Evolutionary conservation across 2,888 invertebrate genomes (phyloP).

Genomic region (Blastobasis adustella): DNA sequence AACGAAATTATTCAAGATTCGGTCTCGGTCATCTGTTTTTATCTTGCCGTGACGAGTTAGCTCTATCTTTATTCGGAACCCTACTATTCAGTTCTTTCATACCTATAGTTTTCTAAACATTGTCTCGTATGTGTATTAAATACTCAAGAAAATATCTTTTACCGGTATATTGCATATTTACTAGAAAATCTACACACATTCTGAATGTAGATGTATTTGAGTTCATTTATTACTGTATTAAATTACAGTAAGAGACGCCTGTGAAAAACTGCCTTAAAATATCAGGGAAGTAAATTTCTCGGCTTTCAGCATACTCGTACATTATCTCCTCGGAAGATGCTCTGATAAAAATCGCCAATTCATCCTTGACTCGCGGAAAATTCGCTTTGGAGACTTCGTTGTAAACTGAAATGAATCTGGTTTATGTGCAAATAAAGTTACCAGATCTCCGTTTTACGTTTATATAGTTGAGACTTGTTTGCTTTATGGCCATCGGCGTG

Average conservation of each 20-base stretch:
- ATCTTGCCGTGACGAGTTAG: constrained; percentile 5
- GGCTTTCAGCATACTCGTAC: constrained; percentile 14
- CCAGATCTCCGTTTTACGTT: constrained; percentile 3
- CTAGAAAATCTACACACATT: no score
- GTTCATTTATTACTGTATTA: no score
- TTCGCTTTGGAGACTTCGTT: constrained; percentile 3
- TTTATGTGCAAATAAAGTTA: constrained; percentile 8
- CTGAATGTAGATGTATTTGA: no score
- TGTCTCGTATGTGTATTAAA: no score
- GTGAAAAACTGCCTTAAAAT: no score
- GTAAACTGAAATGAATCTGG: constrained; percentile 7
- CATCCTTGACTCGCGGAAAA: constrained; percentile 13
- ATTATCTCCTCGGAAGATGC: constrained; percentile 27
- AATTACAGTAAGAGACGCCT: no score
- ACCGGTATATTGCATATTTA: no score
- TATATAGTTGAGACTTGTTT: not conserved
- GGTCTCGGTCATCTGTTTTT: constrained; percentile 23
- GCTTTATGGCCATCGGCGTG: not conserved
- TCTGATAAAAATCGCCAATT: constrained; percentile 28
- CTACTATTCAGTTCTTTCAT: no score
- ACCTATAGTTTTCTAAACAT: no score
- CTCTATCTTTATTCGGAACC: not conserved
- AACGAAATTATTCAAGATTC: constrained; percentile 19
- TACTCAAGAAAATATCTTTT: no score
- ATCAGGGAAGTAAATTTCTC: constrained; percentile 3